Percentiles rank a stretch among this genome's conserved stretches.
Conservation (phyloP, 2,113 vertebrate genomes). For the Hymenochirus boettgeri region DNA sequence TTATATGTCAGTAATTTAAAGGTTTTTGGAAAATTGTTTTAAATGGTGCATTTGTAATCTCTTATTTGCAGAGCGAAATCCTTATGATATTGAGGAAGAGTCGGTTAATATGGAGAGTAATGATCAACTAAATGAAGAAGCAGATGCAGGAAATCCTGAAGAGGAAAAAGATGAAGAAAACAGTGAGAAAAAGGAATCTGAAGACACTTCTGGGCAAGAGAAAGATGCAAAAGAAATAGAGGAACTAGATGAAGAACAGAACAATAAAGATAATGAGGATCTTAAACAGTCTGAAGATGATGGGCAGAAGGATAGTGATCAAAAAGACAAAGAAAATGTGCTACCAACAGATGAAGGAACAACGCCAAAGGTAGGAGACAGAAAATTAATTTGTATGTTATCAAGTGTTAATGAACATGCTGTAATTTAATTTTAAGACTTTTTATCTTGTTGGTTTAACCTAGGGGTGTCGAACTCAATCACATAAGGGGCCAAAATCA, state of each 20-base stretch:
- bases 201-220: constrained; percentile 50
- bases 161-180: constrained; percentile 23
- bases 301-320: constrained; percentile 48
- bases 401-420: too few relatives aligned
- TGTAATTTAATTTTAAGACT: too few relatives aligned
- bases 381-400: too few relatives aligned
- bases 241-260: constrained; percentile 47
- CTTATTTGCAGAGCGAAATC: constrained; percentile 69
- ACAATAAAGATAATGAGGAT: constrained; percentile 49
- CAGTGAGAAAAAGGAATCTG: constrained; percentile 52
- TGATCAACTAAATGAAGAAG: constrained; percentile 43
- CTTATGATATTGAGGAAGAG: constrained; percentile 79
- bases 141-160: constrained; percentile 43
- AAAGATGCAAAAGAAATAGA: constrained; percentile 1
- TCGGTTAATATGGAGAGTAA: constrained; percentile 57
- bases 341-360: constrained; percentile 62
- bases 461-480: too few relatives aligned
- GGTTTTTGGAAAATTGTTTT: too few relatives aligned
- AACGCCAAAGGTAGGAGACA: constrained; percentile 72
- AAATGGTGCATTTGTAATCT: background rate
- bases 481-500: too few relatives aligned
- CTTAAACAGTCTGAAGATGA: constrained; percentile 45
- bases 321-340: constrained; percentile 52
- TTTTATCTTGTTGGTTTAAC: too few relatives aligned
- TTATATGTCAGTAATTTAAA: too few relatives aligned